Base-by-base conservation (phyloP, 2,888 invertebrate genomes). In the Erynnis tages region DNA sequence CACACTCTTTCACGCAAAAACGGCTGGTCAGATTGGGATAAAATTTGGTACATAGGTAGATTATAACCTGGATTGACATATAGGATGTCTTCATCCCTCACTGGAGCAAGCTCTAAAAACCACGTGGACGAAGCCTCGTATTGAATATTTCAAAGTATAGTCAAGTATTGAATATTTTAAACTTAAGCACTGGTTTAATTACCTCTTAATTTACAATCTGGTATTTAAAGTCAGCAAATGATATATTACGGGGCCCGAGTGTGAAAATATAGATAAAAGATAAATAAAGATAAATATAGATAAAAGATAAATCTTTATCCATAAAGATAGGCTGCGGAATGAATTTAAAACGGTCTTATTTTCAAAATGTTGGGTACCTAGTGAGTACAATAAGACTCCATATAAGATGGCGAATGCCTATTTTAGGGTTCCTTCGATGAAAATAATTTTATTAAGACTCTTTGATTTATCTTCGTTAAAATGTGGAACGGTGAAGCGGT, bases 231-330 rank as follows among this genome's bases (percentile, higher is more conserved):
- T 11, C n/a, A n/a, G 21, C 21, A 6, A 37, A 34, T 23, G 45
- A 45, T 10, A 21, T 34, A 45, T 32, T 10, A 23, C 21, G 5
- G 19, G n/a, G 34, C 7, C 2, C 41, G 13, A 16, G 32, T 45
- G 45, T 45, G 45, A 45, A 34, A 45, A 34, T 45, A 32, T 14
- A 23, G 16, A 34, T 25, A 34, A 45, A 32, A 34, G 34, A 45
- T 32, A 45, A 45, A 30, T 44, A 32, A 34, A 23, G 34, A 34
- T 23, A 45, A 32, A 34, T 21, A 45, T 32, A 45, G 34, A 30
- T 44, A 32, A 34, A 23, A 45, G 23, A 14, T 21, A 4, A 21
- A 21, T 21, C 5, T 21, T 5, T 5, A 21, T 5, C 21, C 45
- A 23, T 45, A 23, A 45, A 45, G 34, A 45, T 45, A 45, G 25